Percentiles rank a stretch among this genome's conserved stretches.
Conservation (phyloP, 2,113 vertebrate genomes). For the Hipposideros armiger region DNA sequence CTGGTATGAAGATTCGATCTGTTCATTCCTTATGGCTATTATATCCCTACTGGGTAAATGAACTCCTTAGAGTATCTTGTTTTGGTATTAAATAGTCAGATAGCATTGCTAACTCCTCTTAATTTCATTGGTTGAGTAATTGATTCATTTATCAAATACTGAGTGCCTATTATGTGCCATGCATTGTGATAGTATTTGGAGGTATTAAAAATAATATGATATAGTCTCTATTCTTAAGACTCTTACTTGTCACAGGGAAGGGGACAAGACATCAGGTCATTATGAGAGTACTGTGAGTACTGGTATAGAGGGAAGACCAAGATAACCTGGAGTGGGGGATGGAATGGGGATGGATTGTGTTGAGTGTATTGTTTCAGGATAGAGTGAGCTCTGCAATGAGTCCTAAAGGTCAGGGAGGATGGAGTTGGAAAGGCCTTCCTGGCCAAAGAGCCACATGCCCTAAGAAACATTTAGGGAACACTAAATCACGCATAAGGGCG, state of each 20-base stretch:
- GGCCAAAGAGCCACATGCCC: background rate
- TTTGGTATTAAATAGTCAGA: conserved; percentile 8
- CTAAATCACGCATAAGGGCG: background rate
- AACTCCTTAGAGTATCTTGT: background rate
- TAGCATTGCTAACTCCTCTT: background rate
- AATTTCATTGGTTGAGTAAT: conserved; percentile 17
- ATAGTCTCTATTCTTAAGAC: background rate
- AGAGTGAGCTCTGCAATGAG: background rate
- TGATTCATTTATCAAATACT: background rate
- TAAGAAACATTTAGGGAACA: background rate
- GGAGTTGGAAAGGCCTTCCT: background rate
- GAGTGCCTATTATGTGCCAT: background rate
- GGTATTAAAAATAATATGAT: background rate
- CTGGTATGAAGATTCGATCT: background rate
- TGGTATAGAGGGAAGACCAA: background rate
- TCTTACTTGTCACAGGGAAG: background rate
- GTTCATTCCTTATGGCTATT: background rate
- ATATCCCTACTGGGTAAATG: background rate
- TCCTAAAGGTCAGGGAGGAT: background rate
- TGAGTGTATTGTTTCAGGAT: background rate
- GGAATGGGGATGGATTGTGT: background rate
- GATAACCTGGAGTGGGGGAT: background rate
- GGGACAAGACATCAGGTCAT: background rate
- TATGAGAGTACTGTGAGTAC: background rate
- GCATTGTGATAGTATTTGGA: background rate